These are phyloP conservation scores for Trisateles emortualis DNA, from an alignment of 2,888 invertebrate genomes.

Conservation along the genomic window DNA sequence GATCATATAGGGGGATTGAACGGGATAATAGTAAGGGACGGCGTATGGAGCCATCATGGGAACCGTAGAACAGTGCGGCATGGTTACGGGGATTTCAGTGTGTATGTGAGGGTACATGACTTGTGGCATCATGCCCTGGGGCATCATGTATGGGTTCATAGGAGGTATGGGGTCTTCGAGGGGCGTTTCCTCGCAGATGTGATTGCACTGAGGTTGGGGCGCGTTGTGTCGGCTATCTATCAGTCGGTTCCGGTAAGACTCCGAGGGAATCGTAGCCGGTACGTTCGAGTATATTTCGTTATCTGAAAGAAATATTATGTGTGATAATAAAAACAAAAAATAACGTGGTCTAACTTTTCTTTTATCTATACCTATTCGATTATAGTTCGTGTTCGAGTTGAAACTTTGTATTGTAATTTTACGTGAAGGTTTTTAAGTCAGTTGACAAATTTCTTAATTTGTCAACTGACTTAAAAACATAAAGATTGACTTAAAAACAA, in stretches of 20 bases:
- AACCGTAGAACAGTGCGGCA: constrained; percentile 61
- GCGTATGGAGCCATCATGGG: constrained; percentile 75
- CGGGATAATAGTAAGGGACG: constrained; percentile 79
- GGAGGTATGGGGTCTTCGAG: constrained; percentile 60
- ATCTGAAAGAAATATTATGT: constrained; percentile 49
- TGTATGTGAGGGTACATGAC: constrained; percentile 66
- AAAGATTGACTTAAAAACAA: too few species aligned
- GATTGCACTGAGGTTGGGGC: constrained; percentile 52
- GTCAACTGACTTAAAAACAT: too few species aligned
- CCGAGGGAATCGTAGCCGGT: constrained; percentile 58
- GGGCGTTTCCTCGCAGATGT: constrained; percentile 53
- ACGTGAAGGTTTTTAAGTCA: too few species aligned
- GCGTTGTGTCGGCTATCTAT: constrained; percentile 56
- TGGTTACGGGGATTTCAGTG: constrained; percentile 58
- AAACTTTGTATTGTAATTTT: too few species aligned
- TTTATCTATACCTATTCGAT: too few species aligned
- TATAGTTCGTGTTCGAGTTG: too few species aligned
- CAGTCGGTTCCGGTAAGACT: constrained; percentile 53
- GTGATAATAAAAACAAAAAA: too few species aligned
- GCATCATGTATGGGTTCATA: constrained; percentile 60
- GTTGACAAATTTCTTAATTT: too few species aligned
- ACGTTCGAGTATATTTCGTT: constrained; percentile 79
- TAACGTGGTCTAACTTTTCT: too few species aligned
- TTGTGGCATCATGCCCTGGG: constrained; percentile 53
- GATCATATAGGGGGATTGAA: constrained; percentile 80